Conservation (phyloP, 2,113 vertebrate genomes). For the Podocnemis expansa region DNA sequence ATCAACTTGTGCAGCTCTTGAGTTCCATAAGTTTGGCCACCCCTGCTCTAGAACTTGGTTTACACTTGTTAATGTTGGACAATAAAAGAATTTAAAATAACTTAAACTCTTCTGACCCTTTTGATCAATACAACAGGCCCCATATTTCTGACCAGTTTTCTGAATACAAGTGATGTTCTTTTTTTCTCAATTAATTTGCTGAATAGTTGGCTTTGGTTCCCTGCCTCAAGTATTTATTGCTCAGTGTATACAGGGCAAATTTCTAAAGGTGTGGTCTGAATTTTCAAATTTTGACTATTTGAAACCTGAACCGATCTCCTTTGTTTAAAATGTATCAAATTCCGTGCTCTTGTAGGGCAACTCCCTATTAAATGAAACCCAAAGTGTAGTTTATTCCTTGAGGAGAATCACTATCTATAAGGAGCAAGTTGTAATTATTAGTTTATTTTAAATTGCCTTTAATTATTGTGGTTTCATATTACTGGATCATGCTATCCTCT, state of each 20-base stretch:
- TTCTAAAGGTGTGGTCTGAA: not conserved
- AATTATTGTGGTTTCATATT: not conserved
- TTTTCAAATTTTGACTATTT: not conserved
- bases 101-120: not conserved
- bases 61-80: not conserved
- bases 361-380: not conserved
- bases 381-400: not conserved
- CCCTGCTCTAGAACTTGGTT: too few species aligned
- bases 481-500: not conserved
- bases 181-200: not conserved
- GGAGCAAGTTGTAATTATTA: not conserved
- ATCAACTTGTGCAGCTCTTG: too few species aligned
- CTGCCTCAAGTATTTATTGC: not conserved
- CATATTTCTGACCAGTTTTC: not conserved
- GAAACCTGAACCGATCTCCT: not conserved
- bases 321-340: not conserved
- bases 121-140: not conserved
- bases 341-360: not conserved
- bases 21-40: too few species aligned
- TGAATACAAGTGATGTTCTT: not conserved
- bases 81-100: too few species aligned
- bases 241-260: not conserved
- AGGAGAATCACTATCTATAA: not conserved
- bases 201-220: not conserved
- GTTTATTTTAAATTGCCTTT: not conserved